Base-by-base conservation (phyloP, 2,888 invertebrate genomes). In the Xestobium rufovillosum region DNA sequence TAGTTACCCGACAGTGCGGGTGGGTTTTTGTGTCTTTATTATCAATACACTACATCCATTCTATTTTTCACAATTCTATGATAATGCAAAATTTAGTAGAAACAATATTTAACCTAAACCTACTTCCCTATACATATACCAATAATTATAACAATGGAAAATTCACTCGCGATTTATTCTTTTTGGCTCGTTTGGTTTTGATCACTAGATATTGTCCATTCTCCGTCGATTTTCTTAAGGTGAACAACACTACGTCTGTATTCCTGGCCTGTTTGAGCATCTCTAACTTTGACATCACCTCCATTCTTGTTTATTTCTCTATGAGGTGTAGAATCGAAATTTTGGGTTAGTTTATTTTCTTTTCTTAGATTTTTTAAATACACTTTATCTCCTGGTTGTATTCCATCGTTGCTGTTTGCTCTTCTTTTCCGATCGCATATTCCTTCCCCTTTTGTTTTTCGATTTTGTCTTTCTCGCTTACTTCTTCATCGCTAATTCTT, bases 381-480 rank as follows among this genome's bases (percentile, higher is more conserved):
- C 3, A 40, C 44, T 27, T 43, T 39, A 26, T 43, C 42, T 34
- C 42, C 40, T 31, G 15, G 16, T 27, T 14, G 25, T 25, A 14
- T n/a, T 32, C 43, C 16, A 16, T 17, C 12, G 14, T 35, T 28
- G n/a, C 38, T 23, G 13, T 16, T 31, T 6, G 47, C 39, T 34
- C 31, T 15, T 13, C 43, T 35, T 31, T 38, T 47, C 23, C 31
- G 34, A 12, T 47, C 43, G 27, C 43, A 32, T 45, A 41, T 31
- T 38, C 37, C 25, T 44, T 45, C 10, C 47, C 42, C 23, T 42
- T 48, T 6, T 28, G 27, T 38, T 47, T 46, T 31, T 39, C 34
- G n/a, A 36, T 27, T 13, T 14, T 26, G 16, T 49, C 43, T 42
- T 30, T 43, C 17, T 48, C 43, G 32, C 39, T 31, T 10, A 35